These are phyloP conservation scores for Calcarius ornatus DNA, from an alignment of 2,113 vertebrate species.

Conservation along the genomic window DNA sequence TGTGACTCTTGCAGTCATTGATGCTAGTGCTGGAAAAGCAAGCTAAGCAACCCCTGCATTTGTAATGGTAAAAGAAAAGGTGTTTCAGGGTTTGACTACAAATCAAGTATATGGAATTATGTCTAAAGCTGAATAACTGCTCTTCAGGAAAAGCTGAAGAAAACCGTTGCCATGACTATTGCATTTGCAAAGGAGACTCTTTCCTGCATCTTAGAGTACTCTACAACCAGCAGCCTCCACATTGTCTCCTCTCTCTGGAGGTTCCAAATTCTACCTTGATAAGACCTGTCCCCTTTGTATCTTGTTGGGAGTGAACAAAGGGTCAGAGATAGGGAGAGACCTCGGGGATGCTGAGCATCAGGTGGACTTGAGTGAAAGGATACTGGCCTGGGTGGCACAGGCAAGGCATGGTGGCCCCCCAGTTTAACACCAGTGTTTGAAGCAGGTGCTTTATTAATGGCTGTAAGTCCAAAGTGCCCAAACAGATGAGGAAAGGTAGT, in stretches of 20 bases:
- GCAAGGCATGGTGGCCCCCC: no score
- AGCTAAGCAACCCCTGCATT: accelerated
- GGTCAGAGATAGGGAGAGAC: background rate
- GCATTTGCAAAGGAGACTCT: background rate
- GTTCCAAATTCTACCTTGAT: background rate
- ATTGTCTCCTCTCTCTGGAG: background rate
- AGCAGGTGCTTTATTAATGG: background rate
- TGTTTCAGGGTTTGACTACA: background rate
- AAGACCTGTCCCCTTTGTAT: accelerated
- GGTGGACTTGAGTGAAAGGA: background rate
- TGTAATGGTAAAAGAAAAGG: background rate
- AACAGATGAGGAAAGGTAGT: background rate
- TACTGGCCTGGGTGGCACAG: background rate
- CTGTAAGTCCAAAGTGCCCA: background rate
- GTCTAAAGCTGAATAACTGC: background rate
- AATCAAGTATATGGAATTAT: background rate
- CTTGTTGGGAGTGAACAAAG: background rate
- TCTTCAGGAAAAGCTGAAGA: background rate
- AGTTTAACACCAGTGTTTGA: background rate
- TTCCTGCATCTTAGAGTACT: background rate
- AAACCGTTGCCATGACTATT: background rate
- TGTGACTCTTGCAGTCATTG: background rate
- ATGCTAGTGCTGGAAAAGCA: background rate
- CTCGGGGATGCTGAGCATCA: background rate
- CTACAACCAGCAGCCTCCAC: background rate